Evolutionary conservation across 2,888 invertebrate genomes (phyloP), one percentile per base, ranked within the genome.

Genomic region (Adineta ricciae): DNA sequence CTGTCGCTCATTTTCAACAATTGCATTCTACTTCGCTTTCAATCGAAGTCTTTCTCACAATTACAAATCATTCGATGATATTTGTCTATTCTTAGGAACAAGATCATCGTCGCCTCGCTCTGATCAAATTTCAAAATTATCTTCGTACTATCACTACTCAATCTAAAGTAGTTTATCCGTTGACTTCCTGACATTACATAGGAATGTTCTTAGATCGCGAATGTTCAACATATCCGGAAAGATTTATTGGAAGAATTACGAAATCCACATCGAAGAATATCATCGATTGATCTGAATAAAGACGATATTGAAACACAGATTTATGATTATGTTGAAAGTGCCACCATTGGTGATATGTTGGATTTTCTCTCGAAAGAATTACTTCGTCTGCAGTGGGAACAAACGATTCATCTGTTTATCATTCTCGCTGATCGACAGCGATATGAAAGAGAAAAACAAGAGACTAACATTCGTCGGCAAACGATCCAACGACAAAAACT

Each of bases 281-380:
- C 64, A 78, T 36, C 41, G 4, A 11, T 41, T 41, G n/a, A 38
- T 38, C 21, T 27, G 3, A 0, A 32, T 72, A 36, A 5, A 3
- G 36, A 72, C 19, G 0, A 36, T 36, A 24, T 41, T 0, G n/a
- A 41, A 36, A 41, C 21, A 36, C 78, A 78, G n/a, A 41, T 41
- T 41, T 78, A 41, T 41, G 78, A 78, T n/a, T 78, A 78, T 78
- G n/a, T 78, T 78, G 78, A 78, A 78, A 14, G 78, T 78, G 78
- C 2, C 24, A 78, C 78, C n/a, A 78, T 78, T 24, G 21, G 41
- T 41, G 41, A 78, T 41, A 78, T 78, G 41, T 78, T 78, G 2
- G 41, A 78, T 41, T 78, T 78, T 78, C 24, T 78, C 38, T 41
- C 38, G 9, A 41, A 78, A 78, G 78, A 78, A 41, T n/a, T 78